These are phyloP conservation scores for Chlorospingus semifuscus DNA, from an alignment of 2,797 vertebrate genomes.

Conservation along the genomic window DNA sequence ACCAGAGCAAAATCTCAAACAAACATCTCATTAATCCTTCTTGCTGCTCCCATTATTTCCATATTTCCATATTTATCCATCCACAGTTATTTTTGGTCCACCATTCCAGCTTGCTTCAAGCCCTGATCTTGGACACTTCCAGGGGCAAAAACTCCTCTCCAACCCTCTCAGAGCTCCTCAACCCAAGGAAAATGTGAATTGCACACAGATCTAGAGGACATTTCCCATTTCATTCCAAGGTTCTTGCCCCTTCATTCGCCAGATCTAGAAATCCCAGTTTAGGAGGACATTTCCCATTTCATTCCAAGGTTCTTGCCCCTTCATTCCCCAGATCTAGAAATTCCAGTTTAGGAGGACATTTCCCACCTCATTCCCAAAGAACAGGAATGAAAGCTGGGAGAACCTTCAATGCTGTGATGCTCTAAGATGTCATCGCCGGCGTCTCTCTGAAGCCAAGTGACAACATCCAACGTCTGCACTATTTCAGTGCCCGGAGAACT, in stretches of 20 bases:
- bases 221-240: too few relatives aligned
- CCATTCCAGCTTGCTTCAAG: fast-evolving
- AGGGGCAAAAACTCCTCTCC: not conserved
- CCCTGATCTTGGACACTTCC: fast-evolving
- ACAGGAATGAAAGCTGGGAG: not conserved
- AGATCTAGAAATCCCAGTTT: too few relatives aligned
- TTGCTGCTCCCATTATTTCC: constrained; percentile 15
- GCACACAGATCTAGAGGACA: not conserved
- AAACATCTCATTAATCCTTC: not conserved
- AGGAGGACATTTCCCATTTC: too few relatives aligned
- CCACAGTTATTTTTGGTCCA: constrained; percentile 8
- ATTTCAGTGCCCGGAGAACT: not conserved
- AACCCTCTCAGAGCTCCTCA: not conserved
- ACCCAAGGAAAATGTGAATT: fast-evolving
- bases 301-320: too few relatives aligned
- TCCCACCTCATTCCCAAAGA: fast-evolving
- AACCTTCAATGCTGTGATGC: not conserved
- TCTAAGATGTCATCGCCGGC: not conserved
- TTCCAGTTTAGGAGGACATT: too few relatives aligned
- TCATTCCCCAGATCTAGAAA: too few relatives aligned
- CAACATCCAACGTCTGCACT: not conserved
- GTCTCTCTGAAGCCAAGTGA: not conserved
- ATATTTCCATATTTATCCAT: constrained; percentile 6
- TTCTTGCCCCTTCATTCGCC: too few relatives aligned
- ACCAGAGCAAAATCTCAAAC: not conserved